These are phyloP conservation scores for Malacosoma neustria DNA, from an alignment of 2,888 invertebrate species.

Conservation along the genomic window DNA sequence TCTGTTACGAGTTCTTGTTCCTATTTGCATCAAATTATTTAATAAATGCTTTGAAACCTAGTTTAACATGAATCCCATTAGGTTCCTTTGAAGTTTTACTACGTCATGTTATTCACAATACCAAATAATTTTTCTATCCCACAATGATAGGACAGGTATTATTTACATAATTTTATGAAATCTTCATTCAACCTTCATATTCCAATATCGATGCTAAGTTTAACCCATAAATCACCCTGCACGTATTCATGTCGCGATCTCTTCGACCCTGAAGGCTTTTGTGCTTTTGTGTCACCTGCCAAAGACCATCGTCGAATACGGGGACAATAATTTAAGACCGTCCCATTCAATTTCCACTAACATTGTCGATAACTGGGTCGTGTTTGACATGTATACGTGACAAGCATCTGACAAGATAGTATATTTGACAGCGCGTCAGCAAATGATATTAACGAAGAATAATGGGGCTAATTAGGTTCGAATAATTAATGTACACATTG, in stretches of 20 bases:
- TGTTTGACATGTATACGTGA: neutral
- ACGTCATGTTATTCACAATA: too few relatives aligned
- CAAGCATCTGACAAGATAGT: neutral
- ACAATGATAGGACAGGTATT: too few relatives aligned
- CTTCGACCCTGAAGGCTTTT: neutral
- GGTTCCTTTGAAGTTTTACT: too few relatives aligned
- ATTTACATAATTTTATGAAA: too few relatives aligned
- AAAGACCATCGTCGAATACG: conserved; percentile 4
- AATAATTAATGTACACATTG: too few relatives aligned
- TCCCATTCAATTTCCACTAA: conserved; percentile 30
- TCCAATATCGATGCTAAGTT: neutral
- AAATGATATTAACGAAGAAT: too few relatives aligned
- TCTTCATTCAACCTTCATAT: neutral
- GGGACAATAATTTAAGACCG: conserved; percentile 39
- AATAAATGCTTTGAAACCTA: too few relatives aligned
- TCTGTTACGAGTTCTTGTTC: too few relatives aligned
- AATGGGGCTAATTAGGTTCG: too few relatives aligned
- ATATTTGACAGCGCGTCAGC: neutral
- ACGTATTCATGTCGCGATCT: neutral
- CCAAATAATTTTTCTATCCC: too few relatives aligned
- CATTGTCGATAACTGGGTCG: conserved; percentile 16
- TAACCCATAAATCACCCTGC: neutral
- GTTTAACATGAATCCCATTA: too few relatives aligned
- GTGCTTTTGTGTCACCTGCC: conserved; percentile 7
- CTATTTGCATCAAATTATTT: too few relatives aligned